Base-by-base conservation (phyloP, 2,888 invertebrate species). In the Brenthis daphne region DNA sequence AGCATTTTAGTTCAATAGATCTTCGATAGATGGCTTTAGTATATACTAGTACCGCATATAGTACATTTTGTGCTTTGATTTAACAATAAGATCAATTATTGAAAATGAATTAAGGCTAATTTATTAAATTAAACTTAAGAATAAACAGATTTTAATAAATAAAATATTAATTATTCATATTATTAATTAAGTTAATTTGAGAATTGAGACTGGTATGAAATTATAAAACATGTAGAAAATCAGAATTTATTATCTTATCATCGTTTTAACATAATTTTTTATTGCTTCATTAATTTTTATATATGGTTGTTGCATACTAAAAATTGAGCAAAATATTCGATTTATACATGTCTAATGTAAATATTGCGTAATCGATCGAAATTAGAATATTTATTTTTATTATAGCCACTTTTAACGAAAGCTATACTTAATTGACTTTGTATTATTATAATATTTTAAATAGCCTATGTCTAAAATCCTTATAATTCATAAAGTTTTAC, bases 21-120 rank as follows among this genome's bases (percentile, higher is more conserved):
- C 68, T 60, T 67, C 37, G 63, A 74, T 80, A 87, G 86, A 82
- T 86, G 86, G 85, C 83, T 74, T n/a, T 75, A 80, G 74, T 57
- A 29, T 56, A 20, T 33, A 16, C 12, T 24, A 65, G 14, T 53
- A 66, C 53, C 51, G 55, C 50, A 6, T 33, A 0, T 6, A 16
- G 20, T 47, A 13, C 11, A 6, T 56, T 43, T 48, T 16, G 47
- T 48, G 8, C 8, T 37, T 43, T 43, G 37, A 11, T 11, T 11
- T 43, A 43, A 43, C 8, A 43, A 43, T 11, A 43, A 43, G 8
- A 43, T 43, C 37, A 43, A 37, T 37, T 37, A 37, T 37, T 37
- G 1, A 43, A 43, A 43, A 43, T 3, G 1, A 43, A 1, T 11
- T 2, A 43, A 11, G 0, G 11, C 1, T 2, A 11, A 8, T 43